Evolutionary conservation across 64 coral and sea anemone species (phyloP).

Genomic region (Platygyra sinensis): DNA sequence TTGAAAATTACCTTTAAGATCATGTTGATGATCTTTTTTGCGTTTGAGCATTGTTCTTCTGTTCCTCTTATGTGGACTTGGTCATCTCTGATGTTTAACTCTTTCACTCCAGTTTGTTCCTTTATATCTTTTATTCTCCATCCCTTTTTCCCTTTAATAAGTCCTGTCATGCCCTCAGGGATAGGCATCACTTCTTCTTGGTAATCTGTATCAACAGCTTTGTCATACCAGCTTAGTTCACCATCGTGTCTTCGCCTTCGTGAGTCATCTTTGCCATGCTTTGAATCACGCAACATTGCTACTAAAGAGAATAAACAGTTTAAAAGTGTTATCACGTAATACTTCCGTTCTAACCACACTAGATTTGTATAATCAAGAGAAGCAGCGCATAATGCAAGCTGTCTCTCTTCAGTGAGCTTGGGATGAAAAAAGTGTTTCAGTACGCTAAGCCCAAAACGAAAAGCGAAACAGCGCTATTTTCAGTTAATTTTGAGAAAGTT

Average conservation of each 20-base stretch:
- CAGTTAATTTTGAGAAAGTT: too few species aligned
- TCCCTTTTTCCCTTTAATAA: not conserved
- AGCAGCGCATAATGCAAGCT: too few species aligned
- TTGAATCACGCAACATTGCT: slow-evolving; percentile 3
- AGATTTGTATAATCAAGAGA: too few species aligned
- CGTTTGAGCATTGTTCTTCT: not conserved
- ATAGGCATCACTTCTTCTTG: not conserved
- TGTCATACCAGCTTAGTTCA: slow-evolving; percentile 25
- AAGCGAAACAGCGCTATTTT: too few species aligned
- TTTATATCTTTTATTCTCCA: not conserved
- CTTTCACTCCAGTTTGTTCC: not conserved
- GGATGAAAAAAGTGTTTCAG: too few species aligned
- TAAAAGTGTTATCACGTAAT: too few species aligned
- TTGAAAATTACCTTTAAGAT: not conserved
- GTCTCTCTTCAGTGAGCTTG: too few species aligned
- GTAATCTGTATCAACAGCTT: not conserved
- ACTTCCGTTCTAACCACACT: not conserved
- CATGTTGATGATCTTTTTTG: not conserved
- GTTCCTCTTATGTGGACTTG: not conserved
- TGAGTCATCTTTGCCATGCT: not conserved
- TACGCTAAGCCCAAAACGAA: too few species aligned
- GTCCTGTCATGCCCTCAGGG: not conserved
- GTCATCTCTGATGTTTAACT: not conserved
- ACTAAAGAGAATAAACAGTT: not conserved
- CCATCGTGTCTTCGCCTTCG: not conserved